Conservation (phyloP, 1,140 invertebrate species). For the Pseudomyrmex sp. region DNA sequence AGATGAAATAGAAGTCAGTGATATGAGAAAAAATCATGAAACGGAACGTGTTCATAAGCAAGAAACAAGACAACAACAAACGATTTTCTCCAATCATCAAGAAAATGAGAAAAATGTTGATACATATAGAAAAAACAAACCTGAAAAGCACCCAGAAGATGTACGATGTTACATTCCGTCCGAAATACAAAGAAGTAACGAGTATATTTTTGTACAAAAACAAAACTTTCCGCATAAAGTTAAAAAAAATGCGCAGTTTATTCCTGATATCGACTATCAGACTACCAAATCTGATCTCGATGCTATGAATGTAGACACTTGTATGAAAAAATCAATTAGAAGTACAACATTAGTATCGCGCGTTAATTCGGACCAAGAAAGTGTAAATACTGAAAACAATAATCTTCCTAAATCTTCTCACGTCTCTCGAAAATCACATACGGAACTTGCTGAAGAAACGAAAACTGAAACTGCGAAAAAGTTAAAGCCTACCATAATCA, state of each 20-base stretch:
- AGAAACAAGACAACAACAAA: background rate
- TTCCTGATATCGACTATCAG: conserved; percentile 12
- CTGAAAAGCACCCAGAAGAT: background rate
- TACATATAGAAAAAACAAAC: background rate
- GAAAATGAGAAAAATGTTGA: background rate
- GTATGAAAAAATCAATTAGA: background rate
- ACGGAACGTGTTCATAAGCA: background rate
- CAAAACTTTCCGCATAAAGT: background rate
- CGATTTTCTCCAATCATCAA: background rate
- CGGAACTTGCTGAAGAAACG: background rate
- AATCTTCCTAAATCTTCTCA: background rate
- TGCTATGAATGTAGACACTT: background rate
- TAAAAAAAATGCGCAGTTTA: background rate
- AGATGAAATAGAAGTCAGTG: conserved; percentile 40
- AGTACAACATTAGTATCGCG: background rate
- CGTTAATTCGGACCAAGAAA: background rate
- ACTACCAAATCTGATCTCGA: background rate
- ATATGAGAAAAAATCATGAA: no score
- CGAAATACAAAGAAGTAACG: background rate
- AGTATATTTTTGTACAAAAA: background rate
- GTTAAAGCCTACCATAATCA: conserved; percentile 49
- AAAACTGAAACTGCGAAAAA: background rate
- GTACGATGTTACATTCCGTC: background rate
- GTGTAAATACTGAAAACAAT: background rate
- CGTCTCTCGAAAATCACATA: background rate